phyloP scores from a whole-genome alignment of 1,140 invertebrate genomes.

The Agrilus planipennis region DNA sequence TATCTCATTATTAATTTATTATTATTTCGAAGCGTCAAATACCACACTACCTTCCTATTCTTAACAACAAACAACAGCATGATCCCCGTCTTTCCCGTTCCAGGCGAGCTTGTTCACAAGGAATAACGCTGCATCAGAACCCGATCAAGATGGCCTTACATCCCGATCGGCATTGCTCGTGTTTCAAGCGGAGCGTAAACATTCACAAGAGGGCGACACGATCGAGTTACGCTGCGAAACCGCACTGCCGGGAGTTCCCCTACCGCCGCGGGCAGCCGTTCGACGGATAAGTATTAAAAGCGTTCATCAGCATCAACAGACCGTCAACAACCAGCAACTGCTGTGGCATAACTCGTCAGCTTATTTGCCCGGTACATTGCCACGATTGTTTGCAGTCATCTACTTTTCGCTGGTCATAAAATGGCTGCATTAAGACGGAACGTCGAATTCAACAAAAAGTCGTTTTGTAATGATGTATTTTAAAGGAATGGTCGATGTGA shows the following conservation, averaged over 20 bases:
- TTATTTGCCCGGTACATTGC: too few relatives aligned
- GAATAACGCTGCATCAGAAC: conserved; percentile 3
- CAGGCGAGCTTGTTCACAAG: conserved; percentile 1
- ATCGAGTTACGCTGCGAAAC: conserved; percentile 10
- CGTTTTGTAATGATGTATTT: too few relatives aligned
- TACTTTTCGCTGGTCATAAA: too few relatives aligned
- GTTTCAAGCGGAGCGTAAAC: conserved; percentile 7
- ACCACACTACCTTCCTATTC: neutral
- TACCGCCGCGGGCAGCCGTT: conserved; percentile 8
- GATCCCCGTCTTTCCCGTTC: neutral
- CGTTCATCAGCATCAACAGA: neutral
- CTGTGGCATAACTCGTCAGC: too few relatives aligned
- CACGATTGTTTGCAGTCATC: too few relatives aligned
- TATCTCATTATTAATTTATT: too few relatives aligned
- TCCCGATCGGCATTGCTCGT: conserved; percentile 6
- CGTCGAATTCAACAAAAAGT: too few relatives aligned
- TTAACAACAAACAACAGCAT: neutral
- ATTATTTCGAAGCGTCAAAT: neutral
- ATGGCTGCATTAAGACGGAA: too few relatives aligned
- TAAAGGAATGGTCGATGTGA: too few relatives aligned
- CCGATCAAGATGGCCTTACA: conserved; percentile 9
- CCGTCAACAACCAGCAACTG: conserved; percentile 3
- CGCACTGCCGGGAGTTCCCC: conserved; percentile 10
- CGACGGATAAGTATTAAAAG: neutral
- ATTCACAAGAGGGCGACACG: conserved; percentile 2